Base-by-base conservation (phyloP, 2,888 invertebrate genomes). In the Pollenia labialis region DNA sequence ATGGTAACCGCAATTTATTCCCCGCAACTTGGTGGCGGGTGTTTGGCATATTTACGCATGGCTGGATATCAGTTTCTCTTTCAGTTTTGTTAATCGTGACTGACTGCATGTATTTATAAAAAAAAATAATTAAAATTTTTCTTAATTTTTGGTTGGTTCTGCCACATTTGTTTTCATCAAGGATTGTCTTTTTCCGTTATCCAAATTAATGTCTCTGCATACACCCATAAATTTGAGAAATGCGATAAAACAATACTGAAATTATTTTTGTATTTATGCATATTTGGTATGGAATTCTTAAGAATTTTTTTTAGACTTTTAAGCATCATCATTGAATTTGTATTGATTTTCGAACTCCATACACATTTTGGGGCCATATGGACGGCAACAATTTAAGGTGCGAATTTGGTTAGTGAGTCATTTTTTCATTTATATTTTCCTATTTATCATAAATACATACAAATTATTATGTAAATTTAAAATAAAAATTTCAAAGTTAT, bases 271-370 rank as follows among this genome's bases (percentile, higher is more conserved):
- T 48, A 54, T 52, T 69, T 69, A 76, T 81, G 69, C 71, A 60
- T 81, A 81, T 86, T 80, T 86, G 75, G 71, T 48, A 71, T 77
- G 23, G 16, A 81, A 72, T 87, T 81, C 32, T 46, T 58, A 40
- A 62, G 56, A 48, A 48, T 62, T 66, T 64, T 54, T 64, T 76
- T 66, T 74, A 23, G 10, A 18, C 11, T 50, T 72, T 87, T 50
- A 81, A 76, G 86, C 87, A 81, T 81, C 81, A 81, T 81, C 81
- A 81, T 56, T 81, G 80, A 81, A n/a, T 86, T 79, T 42, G 12
- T 54, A 58, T 72, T 75, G 46, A 14, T 50, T 32, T 54, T 64
- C 40, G 46, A 71, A 64, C 80, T 71, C 54, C 62, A 54, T 68
- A 52, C 66, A 50, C 23, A 54, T 72, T 79, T 16, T 48, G 9